phyloP scores from a whole-genome alignment of 2,797 vertebrate species.

The Gallinago stenura region DNA sequence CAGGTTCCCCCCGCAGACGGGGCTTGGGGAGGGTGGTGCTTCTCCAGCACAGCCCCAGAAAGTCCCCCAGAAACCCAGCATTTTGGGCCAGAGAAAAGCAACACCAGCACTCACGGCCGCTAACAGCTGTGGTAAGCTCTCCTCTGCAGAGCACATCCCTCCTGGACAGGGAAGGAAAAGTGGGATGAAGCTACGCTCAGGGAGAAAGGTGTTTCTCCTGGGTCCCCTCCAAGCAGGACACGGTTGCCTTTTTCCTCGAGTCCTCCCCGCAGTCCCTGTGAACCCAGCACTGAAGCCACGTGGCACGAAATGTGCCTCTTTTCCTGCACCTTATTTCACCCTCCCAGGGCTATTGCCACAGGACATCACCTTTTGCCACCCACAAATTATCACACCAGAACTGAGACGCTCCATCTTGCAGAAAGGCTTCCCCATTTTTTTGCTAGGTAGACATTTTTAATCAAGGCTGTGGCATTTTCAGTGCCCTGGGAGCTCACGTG shows the following conservation, averaged over 20 bases:
- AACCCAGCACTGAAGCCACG: not conserved
- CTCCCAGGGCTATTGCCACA: not conserved
- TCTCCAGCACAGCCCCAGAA: not conserved
- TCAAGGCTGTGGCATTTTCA: not conserved
- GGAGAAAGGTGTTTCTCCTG: not conserved
- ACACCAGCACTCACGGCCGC: not conserved
- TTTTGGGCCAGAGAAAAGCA: not conserved
- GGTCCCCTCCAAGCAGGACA: not conserved
- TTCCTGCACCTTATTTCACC: not conserved
- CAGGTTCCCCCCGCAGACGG: not conserved
- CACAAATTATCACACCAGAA: not conserved
- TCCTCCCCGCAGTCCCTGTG: not conserved
- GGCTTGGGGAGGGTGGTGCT: not conserved
- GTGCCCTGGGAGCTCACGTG: not conserved
- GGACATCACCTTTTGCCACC: not conserved
- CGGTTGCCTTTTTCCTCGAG: not conserved
- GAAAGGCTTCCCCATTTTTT: not conserved
- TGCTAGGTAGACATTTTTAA: not conserved
- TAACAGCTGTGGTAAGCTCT: rapidly evolving
- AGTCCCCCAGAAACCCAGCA: not conserved
- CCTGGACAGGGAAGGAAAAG: not conserved
- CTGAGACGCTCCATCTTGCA: not conserved
- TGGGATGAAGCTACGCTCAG: rapidly evolving
- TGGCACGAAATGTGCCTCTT: not conserved
- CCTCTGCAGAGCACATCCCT: not conserved